Conservation (phyloP, 2,797 vertebrate species). For the Gymnopithys bicolor region DNA sequence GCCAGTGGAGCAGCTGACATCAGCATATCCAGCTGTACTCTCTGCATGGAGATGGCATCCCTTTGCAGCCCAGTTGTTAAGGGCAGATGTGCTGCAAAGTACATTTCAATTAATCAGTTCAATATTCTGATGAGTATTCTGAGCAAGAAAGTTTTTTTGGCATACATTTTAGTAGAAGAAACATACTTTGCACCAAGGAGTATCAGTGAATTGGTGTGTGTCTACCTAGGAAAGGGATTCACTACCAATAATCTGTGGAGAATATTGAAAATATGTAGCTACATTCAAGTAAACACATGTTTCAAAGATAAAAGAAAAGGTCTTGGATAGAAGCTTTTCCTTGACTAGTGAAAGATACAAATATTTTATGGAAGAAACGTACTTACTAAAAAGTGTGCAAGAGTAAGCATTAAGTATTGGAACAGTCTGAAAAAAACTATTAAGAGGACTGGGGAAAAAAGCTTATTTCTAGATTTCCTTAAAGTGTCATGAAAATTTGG, state of each 20-base stretch:
- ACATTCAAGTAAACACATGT: neutral
- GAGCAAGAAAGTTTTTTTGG: neutral
- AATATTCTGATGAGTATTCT: neutral
- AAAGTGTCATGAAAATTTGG: neutral
- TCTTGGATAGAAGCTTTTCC: neutral
- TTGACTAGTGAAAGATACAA: neutral
- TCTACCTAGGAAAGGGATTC: neutral
- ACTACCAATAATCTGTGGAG: neutral
- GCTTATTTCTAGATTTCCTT: neutral
- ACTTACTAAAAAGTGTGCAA: neutral
- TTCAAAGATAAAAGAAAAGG: neutral
- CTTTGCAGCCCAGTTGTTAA: neutral
- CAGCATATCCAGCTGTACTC: neutral
- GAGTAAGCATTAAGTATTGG: neutral
- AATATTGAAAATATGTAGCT: neutral
- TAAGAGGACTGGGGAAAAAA: neutral
- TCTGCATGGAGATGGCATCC: neutral
- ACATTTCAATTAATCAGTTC: slow-evolving; percentile 36
- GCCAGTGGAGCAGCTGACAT: neutral
- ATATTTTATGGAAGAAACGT: neutral
- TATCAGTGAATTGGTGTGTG: neutral
- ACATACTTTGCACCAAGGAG: neutral
- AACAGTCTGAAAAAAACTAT: neutral
- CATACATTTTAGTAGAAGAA: neutral
- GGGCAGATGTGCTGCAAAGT: slow-evolving; percentile 30